Evolutionary conservation across 92 coral and sea anemone genomes (phyloP), one percentile per base, ranked within the genome.

Genomic region (Micromussa lordhowensis): DNA sequence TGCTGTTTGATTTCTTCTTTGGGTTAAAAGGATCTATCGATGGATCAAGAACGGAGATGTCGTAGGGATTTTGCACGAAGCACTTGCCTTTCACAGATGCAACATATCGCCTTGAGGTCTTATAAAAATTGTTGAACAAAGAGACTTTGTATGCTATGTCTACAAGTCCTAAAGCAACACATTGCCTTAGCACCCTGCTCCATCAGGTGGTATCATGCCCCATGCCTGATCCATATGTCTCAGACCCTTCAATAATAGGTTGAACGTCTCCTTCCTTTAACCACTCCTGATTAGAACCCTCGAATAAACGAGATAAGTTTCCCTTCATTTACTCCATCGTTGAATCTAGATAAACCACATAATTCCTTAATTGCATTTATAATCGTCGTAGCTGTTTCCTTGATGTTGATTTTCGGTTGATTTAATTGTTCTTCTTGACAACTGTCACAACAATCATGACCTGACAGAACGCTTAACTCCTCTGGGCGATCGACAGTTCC

Each of bases 241-340:
- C 72, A 16, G 95, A 90, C 29, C 10, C 51, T 2, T 86, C 91
- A 24, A 90, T 86, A 19, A 36, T 0, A n/a, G n/a, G 49, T 79
- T 93, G 93, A 1, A 90, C 40, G 34, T 69, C 87, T 31, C 49
- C 86, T 32, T 59, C 82, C 16, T 82, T 76, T 24, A 90, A 49
- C 95, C 89, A 93, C 19, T 93, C 93, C 57, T 53, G 75, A 17
- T 83, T 89, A 24, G 90, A 31, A n/a, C 93, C n/a, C 95, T 28
- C 58, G 35, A 16, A 93, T 5, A 82, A 85, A 90, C 1, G 95
- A 66, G 34, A 90, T 71, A 29, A 93, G 22, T 81, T 86, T 93
- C 2, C 19, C 28, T 82, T 89, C 91, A 26, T 55, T 68, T 10
- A 87, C 61, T 22, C 94, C 81, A 11, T 78, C 77, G 6, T 58